Percentiles rank a stretch among this genome's conserved stretches.
phyloP scores from a whole-genome alignment of 2,888 invertebrate genomes.

The Micropterix aruncella region DNA sequence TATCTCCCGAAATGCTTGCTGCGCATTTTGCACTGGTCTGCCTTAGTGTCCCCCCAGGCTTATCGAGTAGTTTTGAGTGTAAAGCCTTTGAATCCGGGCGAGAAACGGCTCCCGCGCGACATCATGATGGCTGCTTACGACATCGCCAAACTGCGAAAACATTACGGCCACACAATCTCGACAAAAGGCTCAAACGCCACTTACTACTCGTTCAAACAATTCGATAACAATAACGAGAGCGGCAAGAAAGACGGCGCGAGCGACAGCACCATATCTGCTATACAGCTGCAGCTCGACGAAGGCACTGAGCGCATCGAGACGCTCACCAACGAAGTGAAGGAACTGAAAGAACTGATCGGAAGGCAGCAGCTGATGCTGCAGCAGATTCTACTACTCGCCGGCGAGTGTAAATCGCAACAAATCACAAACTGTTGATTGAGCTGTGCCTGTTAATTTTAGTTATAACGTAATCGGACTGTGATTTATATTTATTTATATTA shows the following conservation, averaged over 20 bases:
- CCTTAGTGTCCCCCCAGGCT: slow-evolving; percentile 67
- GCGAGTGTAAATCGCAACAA: slow-evolving; percentile 16
- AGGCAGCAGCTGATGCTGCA: slow-evolving; percentile 37
- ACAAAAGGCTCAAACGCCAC: slow-evolving; percentile 49
- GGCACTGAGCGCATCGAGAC: slow-evolving; percentile 51
- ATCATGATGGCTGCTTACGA: slow-evolving; percentile 71
- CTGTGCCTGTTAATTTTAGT: not conserved
- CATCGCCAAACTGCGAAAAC: slow-evolving; percentile 62
- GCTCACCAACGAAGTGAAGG: slow-evolving; percentile 52
- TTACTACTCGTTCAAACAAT: slow-evolving; percentile 48
- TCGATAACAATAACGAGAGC: slow-evolving; percentile 47
- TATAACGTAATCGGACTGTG: not conserved
- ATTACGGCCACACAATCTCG: slow-evolving; percentile 53
- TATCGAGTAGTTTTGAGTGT: slow-evolving; percentile 71
- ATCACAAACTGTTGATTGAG: slow-evolving; percentile 19
- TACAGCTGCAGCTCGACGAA: slow-evolving; percentile 52
- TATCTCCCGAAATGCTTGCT: slow-evolving; percentile 61
- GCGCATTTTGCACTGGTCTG: slow-evolving; percentile 63
- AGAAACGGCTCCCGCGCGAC: slow-evolving; percentile 64
- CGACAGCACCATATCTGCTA: slow-evolving; percentile 38
- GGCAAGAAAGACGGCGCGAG: slow-evolving; percentile 34
- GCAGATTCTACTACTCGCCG: slow-evolving; percentile 30
- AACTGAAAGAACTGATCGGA: slow-evolving; percentile 44
- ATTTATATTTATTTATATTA: not conserved
- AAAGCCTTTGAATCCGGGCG: slow-evolving; percentile 70